Percentiles rank a stretch among this genome's conserved stretches.
These are phyloP conservation scores for Entomobrya multifasciata DNA, from an alignment of 2,888 invertebrate species.

Conservation along the genomic window DNA sequence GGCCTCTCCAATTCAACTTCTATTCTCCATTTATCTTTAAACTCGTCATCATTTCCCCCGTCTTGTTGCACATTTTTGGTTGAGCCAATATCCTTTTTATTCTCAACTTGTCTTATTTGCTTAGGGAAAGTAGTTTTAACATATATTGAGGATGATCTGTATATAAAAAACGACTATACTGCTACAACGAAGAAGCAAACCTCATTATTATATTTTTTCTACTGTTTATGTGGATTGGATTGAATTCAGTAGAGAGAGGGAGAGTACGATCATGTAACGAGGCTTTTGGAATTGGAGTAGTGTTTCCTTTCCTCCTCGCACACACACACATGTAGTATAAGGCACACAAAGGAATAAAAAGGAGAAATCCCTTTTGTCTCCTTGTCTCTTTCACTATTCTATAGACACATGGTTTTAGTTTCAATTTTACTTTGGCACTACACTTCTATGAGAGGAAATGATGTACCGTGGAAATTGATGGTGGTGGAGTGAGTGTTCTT, in stretches of 20 bases:
- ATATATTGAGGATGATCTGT: not conserved
- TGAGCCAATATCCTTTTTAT: conserved; percentile 4
- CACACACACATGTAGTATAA: too few relatives aligned
- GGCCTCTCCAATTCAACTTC: not conserved
- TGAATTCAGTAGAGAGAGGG: not conserved
- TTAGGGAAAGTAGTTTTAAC: not conserved
- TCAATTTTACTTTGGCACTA: not conserved
- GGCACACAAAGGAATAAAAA: conserved; percentile 26
- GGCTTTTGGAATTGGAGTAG: conserved; percentile 5
- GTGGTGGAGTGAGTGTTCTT: too few relatives aligned
- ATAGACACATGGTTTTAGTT: not conserved
- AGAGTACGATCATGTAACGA: conserved; percentile 14
- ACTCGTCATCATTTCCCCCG: too few relatives aligned
- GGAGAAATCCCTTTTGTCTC: conserved; percentile 34
- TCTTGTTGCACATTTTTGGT: conserved; percentile 11
- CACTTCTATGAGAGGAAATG: conserved; percentile 25
- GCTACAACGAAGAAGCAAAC: not conserved
- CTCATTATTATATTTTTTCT: conserved; percentile 23
- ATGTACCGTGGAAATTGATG: not conserved
- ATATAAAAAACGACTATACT: not conserved
- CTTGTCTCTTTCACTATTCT: conserved; percentile 27
- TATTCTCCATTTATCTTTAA: not conserved
- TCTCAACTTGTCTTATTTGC: not conserved
- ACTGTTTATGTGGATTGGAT: conserved; percentile 6
- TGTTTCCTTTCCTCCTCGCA: not conserved